A percentile compares a stretch with the other conserved stretches of the same genome.
phyloP scores from a whole-genome alignment of 2,797 vertebrate genomes.

The Spinus olivaceus region DNA sequence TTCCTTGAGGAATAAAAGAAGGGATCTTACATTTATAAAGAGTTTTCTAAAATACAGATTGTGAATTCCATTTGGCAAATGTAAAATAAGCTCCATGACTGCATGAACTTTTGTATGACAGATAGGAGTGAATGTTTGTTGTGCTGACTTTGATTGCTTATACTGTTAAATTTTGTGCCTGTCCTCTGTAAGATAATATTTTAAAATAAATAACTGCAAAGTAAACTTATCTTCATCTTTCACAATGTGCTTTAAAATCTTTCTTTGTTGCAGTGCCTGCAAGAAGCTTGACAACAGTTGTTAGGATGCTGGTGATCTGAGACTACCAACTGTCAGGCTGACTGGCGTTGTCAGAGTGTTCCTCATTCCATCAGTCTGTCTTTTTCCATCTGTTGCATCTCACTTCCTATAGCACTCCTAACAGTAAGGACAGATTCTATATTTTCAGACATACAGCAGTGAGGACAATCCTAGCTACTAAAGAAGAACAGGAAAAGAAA shows the following conservation, averaged over 20 bases:
- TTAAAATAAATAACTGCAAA: neutral
- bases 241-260: neutral
- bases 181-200: neutral
- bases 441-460: neutral
- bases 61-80: neutral
- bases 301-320: neutral
- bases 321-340: neutral
- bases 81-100: neutral
- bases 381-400: neutral
- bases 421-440: neutral
- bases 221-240: neutral
- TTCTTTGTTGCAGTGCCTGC: neutral
- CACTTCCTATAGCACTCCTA: neutral
- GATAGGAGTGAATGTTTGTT: neutral
- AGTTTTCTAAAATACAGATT: neutral
- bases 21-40: neutral
- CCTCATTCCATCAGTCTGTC: neutral
- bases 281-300: neutral
- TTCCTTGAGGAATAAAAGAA: neutral
- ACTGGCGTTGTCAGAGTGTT: neutral
- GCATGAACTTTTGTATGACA: neutral
- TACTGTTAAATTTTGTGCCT: neutral
- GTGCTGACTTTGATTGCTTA: neutral
- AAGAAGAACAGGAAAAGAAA: neutral
- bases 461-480: neutral